A percentile compares a stretch with the other conserved stretches of the same genome.
phyloP scores from a whole-genome alignment of 2,113 vertebrate species.

The Brachyhypopomus occidentalis region DNA sequence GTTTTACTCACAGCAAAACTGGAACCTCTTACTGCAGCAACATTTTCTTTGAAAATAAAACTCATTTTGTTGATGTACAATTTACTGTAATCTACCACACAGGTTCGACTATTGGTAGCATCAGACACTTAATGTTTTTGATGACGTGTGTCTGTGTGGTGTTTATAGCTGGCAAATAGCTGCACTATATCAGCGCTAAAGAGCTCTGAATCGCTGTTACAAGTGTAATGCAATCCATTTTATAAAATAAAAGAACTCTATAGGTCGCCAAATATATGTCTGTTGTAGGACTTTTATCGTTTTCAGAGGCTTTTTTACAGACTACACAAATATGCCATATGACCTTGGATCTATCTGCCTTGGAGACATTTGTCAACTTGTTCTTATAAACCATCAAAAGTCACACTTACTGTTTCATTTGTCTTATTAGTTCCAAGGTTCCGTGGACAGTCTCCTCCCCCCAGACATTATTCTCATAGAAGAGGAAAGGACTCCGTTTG shows the following conservation, averaged over 20 bases:
- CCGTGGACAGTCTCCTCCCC: not conserved
- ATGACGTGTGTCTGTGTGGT: not conserved
- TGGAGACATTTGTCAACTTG: not conserved
- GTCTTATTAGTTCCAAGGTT: slow-evolving; percentile 11
- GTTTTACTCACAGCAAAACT: no score
- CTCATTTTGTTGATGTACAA: no score
- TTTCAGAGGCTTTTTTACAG: not conserved
- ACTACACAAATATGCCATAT: no score
- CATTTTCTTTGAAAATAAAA: no score
- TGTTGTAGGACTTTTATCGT: slow-evolving; percentile 17
- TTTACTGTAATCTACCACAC: no score
- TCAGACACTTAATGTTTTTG: slow-evolving; percentile 24
- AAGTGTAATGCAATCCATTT: slow-evolving; percentile 34
- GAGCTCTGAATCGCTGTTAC: slow-evolving; percentile 43
- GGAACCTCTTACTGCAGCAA: no score
- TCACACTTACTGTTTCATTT: not conserved
- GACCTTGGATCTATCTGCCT: no score
- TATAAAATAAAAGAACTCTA: slow-evolving; percentile 27
- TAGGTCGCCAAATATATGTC: slow-evolving; percentile 19
- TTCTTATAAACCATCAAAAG: not conserved
- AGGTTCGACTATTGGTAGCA: not conserved
- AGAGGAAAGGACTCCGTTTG: slow-evolving; percentile 46
- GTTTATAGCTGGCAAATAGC: not conserved
- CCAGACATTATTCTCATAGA: slow-evolving; percentile 42
- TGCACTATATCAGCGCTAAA: not conserved